phyloP scores from a whole-genome alignment of 2,888 invertebrate species.

The Petrolisthes manimaculis region DNA sequence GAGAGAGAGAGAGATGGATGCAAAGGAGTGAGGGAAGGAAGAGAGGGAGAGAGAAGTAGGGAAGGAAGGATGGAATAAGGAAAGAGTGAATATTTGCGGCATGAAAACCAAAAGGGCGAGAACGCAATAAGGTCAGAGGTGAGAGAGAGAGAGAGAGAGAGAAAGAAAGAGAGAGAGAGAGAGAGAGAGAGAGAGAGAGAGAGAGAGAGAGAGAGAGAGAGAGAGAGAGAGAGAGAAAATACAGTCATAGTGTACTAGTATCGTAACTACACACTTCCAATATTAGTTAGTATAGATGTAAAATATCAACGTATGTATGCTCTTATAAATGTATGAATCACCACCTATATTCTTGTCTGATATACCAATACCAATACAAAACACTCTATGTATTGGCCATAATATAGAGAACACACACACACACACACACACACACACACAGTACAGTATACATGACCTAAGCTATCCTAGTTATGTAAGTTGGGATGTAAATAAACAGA shows the following conservation, averaged over 20 bases:
- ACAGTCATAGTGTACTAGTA: background rate
- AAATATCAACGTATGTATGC: too few species aligned
- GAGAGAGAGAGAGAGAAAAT: background rate
- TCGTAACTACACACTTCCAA: background rate
- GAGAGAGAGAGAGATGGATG: conserved; percentile 16
- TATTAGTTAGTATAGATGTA: too few species aligned
- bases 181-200: background rate
- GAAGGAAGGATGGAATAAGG: background rate
- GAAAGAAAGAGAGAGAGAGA: background rate
- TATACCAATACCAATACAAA: too few species aligned
- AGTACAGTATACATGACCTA: too few species aligned
- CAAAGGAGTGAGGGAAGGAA: background rate
- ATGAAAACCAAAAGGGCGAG: background rate
- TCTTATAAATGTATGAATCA: too few species aligned
- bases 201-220: background rate
- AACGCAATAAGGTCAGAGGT: background rate
- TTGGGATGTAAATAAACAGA: too few species aligned
- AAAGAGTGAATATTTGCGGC: background rate
- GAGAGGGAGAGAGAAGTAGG: background rate
- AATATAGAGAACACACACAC: too few species aligned
- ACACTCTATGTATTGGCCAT: too few species aligned
- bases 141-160: background rate
- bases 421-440: too few species aligned
- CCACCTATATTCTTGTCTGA: too few species aligned
- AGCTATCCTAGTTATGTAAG: too few species aligned